Evolutionary conservation across 2,113 vertebrate species (phyloP).

Genomic region (Dolichotis patagonum): DNA sequence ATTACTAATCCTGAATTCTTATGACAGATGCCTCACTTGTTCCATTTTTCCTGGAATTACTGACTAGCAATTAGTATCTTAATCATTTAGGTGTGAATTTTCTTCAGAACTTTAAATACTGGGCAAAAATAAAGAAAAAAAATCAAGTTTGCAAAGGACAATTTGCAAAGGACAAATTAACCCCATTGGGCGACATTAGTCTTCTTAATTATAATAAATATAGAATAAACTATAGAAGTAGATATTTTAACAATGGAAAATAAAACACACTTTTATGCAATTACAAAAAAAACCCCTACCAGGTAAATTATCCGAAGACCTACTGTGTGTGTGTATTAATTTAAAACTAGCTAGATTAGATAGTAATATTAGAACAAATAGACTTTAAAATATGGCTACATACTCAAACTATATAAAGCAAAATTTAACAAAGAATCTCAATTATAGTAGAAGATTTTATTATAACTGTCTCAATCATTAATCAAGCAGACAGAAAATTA

Average conservation of each 20-base stretch:
- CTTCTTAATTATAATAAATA: not conserved
- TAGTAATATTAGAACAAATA: not conserved
- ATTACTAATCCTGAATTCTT: not conserved
- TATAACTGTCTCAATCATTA: not conserved
- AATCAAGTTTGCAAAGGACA: not conserved
- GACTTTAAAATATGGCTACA: not conserved
- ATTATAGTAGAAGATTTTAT: not conserved
- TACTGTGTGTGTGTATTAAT: not conserved
- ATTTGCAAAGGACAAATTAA: not conserved
- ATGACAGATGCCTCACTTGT: too few species aligned
- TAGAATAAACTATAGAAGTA: not conserved
- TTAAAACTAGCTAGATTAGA: not conserved
- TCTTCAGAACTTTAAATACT: not conserved
- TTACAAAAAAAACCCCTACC: not conserved
- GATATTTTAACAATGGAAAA: slow-evolving; percentile 9
- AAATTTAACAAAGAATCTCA: not conserved
- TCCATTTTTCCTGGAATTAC: not conserved
- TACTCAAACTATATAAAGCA: not conserved
- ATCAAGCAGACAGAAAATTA: not conserved
- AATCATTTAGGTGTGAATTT: not conserved
- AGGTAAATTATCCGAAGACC: not conserved
- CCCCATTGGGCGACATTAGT: not conserved
- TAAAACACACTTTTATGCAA: not conserved
- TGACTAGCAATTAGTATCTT: not conserved
- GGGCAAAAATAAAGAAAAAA: not conserved